Evolutionary conservation across 1,140 invertebrate genomes (phyloP), one percentile per base, ranked within the genome.

Genomic region (Drosophila pectinifera): DNA sequence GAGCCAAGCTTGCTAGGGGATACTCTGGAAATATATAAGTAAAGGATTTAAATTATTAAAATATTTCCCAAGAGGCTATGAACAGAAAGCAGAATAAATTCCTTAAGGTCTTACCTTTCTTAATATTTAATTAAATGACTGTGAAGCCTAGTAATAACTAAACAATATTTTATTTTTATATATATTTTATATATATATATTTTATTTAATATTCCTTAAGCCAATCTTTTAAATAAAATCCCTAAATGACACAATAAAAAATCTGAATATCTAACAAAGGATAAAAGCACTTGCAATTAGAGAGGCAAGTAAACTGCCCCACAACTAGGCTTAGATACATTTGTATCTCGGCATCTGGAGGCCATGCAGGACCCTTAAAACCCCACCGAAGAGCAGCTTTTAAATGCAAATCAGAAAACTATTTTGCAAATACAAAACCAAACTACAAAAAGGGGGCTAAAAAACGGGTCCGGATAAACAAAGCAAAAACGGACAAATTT

Each of bases 401-500:
- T 86, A 89, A 86, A 86, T 86, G 83, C 83, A 86, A 86, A 86
- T 86, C 83, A 83, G 70, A 77, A 77, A 88, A 73, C 76, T 85
- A 72, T 81, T 81, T 81, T 78, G 38, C 56, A 80, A 85, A 74
- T 64, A 65, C 68, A 18, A 67, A 46, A 49, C 39, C 24, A 46
- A 59, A 58, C 42, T 41, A 78, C 36, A 68, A 34, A n/a, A 57
- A 73, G 48, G 36, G n/a, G 14, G 11, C 20, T 24, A 55, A 51
- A 72, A 42, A 38, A 43, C 36, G 4, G 34, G 31, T 18, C 16
- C 41, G 42, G 34, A 58, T 57, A 58, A 73, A 58, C 67, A 77
- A 74, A 65, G 67, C 64, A 68, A 78, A 22, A 81, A 62, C 65
- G 45, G 55, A 58, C 68, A 82, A 86, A 76, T 88, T 86, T 34